Evolutionary conservation across 2,797 vertebrate species (phyloP), one percentile per base, ranked within the genome.

Genomic region (Gallinago stenura): DNA sequence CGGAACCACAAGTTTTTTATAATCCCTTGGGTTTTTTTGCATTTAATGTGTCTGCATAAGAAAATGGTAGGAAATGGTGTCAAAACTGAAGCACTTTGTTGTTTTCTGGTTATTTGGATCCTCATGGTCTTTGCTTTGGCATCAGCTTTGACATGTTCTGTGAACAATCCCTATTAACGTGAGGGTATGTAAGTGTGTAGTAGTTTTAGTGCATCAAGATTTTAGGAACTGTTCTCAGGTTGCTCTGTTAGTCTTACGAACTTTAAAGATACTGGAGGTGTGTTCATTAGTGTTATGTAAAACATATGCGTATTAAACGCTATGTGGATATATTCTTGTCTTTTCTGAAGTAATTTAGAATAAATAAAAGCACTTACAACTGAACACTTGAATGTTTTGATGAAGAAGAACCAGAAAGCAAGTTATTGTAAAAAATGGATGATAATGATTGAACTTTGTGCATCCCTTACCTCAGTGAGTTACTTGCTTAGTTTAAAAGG

Each of bases 401-500:
- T 85, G 88, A 89, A 96, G 83, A 87, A 95, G 75, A 91, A 94
- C 64, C 66, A 87, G 71, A 94, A 85, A 72, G 61, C 53, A 45
- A 1, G 4, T 86, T 96, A 75, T 41, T 88, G 54, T n/a, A 37
- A 70, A 60, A 87, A 70, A 39, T 2, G 3, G 11, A 2, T 50
- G 33, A 12, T 51, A 65, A 31, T 2, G 18, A 33, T 31, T 71
- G 86, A 95, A 94, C 88, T 90, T 97, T 66, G 73, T 88, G 45
- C 28, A 76, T 95, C 87, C 39, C 65, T 93, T 91, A 95, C 86
- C 91, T 97, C 87, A 65, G 95, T 95, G 62, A 96, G 95, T 97
- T 96, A 94, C 95, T 96, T 91, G 89, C 94, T 97, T 94, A 91
- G 96, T 97, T 97, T 97, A 97, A 97, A 96, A 96, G 97, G 97